Percentiles rank a stretch among this genome's conserved stretches.
Evolutionary conservation across 2,888 invertebrate genomes (phyloP).

Genomic region (Cantharis nigra): DNA sequence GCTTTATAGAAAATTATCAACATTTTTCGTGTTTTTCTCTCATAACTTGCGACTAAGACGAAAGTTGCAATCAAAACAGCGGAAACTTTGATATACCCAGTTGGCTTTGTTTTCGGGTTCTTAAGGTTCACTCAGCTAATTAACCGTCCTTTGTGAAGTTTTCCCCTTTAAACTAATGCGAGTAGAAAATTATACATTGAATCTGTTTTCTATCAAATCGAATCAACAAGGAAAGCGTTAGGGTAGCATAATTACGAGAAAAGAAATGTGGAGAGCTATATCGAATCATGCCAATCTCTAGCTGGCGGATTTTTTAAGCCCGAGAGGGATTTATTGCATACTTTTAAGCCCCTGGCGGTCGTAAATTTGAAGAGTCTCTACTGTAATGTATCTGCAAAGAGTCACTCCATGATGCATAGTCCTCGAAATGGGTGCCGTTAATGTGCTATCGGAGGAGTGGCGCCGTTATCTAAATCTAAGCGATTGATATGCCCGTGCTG

Average conservation of each 20-base stretch:
- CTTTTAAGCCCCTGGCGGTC: slow-evolving; percentile 58
- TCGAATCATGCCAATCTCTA: slow-evolving; percentile 52
- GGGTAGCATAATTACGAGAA: slow-evolving; percentile 26
- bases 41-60: not conserved
- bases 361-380: slow-evolving; percentile 54
- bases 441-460: slow-evolving; percentile 37
- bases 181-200: not conserved
- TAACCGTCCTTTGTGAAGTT: not conserved
- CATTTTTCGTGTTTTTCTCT: not conserved
- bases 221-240: slow-evolving; percentile 31
- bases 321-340: slow-evolving; percentile 56
- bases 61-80: not conserved
- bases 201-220: slow-evolving; percentile 21
- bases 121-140: not conserved
- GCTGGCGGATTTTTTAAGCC: slow-evolving; percentile 52
- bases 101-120: not conserved
- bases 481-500: slow-evolving; percentile 33
- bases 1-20: not conserved
- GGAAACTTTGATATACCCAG: not conserved
- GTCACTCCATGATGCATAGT: slow-evolving; percentile 53
- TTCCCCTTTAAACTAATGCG: not conserved
- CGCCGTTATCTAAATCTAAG: slow-evolving; percentile 39
- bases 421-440: slow-evolving; percentile 39
- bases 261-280: slow-evolving; percentile 39
- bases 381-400: slow-evolving; percentile 49